Base-by-base conservation (phyloP, 2,888 invertebrate species). In the Herminia tarsipennalis region DNA sequence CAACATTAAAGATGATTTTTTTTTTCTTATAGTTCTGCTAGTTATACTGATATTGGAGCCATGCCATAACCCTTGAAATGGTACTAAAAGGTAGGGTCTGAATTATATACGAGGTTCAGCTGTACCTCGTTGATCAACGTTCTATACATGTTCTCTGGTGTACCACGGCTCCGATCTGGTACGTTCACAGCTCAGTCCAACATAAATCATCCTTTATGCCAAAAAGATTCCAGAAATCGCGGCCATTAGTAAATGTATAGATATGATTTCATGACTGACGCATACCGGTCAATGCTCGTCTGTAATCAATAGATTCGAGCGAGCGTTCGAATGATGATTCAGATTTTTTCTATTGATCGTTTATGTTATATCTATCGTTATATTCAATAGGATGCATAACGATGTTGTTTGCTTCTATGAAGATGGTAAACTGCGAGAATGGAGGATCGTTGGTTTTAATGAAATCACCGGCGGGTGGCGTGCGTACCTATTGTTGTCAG, bases 281-380 rank as follows among this genome's bases (percentile, higher is more conserved):
- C 47, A 54, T 51, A 29, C 41, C 54, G 50, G 37, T 54, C 29
- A 42, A 54, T 54, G 40, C 32, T 40, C 22, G 41, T 57, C 27
- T 43, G 21, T 37, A 47, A 57, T 57, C 37, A 41, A 51, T 45
- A 41, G 32, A 54, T 41, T 46, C 25, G 32, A 51, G 45, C 45
- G 45, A 55, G 43, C 50, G 48, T 56, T 55, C 49, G 32, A 56
- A 60, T 56, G 48, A 54, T 54, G 48, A 54, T 54, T 51, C 33
- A 49, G 42, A 57, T 52, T 56, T 56, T 28, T 60, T 64, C 56
- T 64, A 60, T 64, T 60, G 56, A 57, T 46, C 38, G 24, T 51
- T n/a, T n/a, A n/a, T 48, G 45, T 56, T 46, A 42, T 54, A 51
- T 51, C 32, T 47, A 45, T 49, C 35, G 32, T 38, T 28, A 28